phyloP scores from a whole-genome alignment of 2,797 vertebrate genomes.

The Artibeus lituratus region DNA sequence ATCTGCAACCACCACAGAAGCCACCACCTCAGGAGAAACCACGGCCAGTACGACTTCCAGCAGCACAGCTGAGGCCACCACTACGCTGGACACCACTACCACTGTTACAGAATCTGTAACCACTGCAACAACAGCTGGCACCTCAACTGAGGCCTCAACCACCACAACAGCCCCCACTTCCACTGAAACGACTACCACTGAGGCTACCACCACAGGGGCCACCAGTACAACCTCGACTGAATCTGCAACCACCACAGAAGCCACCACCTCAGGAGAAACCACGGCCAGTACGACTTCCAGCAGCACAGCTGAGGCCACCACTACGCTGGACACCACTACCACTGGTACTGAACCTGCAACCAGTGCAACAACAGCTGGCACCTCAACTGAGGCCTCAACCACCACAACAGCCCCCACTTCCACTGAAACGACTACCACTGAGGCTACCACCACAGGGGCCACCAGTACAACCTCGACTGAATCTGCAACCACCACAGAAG shows the following conservation, averaged over 20 bases:
- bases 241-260: no score
- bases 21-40: no score
- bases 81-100: not conserved
- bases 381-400: not conserved
- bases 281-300: no score
- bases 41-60: no score
- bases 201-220: no score
- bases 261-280: no score
- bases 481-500: no score
- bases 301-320: fast-evolving
- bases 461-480: no score
- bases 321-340: not conserved
- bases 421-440: not conserved
- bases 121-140: not conserved
- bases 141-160: no score
- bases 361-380: not conserved
- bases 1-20: no score
- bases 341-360: not conserved
- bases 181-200: not conserved
- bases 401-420: not conserved
- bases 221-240: no score
- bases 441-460: fast-evolving
- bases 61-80: fast-evolving
- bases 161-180: not conserved
- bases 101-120: not conserved